Percentiles rank a stretch among this genome's conserved stretches.
Evolutionary conservation across 2,113 vertebrate species (phyloP).

Genomic region (Pseudorasbora parva): DNA sequence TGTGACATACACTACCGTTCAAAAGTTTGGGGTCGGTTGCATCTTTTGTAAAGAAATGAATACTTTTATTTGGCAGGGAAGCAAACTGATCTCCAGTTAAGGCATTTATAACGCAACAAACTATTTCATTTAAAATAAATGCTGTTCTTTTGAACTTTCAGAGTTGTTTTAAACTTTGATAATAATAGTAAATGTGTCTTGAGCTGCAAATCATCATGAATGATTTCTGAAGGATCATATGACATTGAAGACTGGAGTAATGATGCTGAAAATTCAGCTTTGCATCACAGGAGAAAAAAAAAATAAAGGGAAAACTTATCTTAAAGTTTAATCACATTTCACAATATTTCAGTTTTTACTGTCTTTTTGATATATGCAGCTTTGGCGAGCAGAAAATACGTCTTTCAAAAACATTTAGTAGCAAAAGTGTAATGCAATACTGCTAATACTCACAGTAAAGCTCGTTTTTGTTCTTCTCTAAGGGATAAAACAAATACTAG

Average conservation of each 20-base stretch:
- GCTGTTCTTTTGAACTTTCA: not conserved
- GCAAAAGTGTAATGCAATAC: no score
- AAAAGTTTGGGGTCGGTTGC: not conserved
- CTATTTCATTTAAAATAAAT: not conserved
- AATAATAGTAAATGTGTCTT: not conserved
- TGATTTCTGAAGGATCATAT: not conserved
- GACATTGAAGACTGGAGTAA: not conserved
- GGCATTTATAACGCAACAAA: not conserved
- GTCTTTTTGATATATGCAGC: not conserved
- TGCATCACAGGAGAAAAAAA: no score
- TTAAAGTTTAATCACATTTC: not conserved
- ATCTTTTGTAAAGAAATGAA: not conserved
- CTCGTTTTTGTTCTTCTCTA: no score
- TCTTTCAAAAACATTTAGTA: not conserved
- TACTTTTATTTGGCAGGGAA: not conserved
- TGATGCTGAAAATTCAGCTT: not conserved
- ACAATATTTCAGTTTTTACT: not conserved
- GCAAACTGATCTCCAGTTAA: not conserved
- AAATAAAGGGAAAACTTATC: no score
- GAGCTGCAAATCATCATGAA: not conserved
- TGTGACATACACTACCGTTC: not conserved
- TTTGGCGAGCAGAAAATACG: not conserved
- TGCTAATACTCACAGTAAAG: no score
- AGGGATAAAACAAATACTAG: no score
- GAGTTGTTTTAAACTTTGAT: not conserved